Evolutionary conservation across 2,888 invertebrate species (phyloP), one percentile per base, ranked within the genome.

Genomic region (Polymixis flavicincta): DNA sequence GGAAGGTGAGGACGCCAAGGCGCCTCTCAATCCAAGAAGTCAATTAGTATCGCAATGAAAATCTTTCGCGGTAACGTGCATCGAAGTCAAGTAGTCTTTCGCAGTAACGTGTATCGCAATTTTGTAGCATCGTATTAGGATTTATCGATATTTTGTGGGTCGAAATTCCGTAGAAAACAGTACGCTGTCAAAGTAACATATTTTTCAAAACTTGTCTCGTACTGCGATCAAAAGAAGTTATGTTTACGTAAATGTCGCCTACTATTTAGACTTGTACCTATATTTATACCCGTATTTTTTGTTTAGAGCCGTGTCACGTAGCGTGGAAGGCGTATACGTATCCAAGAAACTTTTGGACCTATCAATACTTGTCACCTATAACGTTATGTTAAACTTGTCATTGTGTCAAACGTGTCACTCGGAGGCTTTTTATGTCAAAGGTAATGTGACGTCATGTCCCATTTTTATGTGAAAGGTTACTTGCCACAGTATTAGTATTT

Each of bases 281-380:
- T 22, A 71, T 57, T 8, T 42, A 28, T 32, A 25, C 17, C 22
- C 19, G 6, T 19, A 28, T 19, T 55, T n/a, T 25, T 28, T 57
- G 42, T 19, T 48, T 6, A 28, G 11, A 75, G 59, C n/a, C 14
- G n/a, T 25, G 70, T 11, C 57, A 32, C 50, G 66, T 48, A 19
- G 19, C 54, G 17, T 9, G 48, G n/a, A 7, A 28, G 9, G 19
- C 37, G 37, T 37, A 28, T 7, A 65, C n/a, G 19, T 17, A 37
- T 65, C 25, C 65, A 14, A 55, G 32, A 50, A 28, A 66, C 48
- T 66, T 48, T 57, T 11, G 2, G 42, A 66, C 66, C 76, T 48
- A 66, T 76, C 54, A 65, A 50, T 45, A 76, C 45, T 37, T 69
- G 78, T 69, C 69, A 77, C 77, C 32, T 76, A 45, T 28, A 75